These are phyloP conservation scores for Brachypalpus laphriformis DNA, from an alignment of 2,888 invertebrate species.

Conservation along the genomic window DNA sequence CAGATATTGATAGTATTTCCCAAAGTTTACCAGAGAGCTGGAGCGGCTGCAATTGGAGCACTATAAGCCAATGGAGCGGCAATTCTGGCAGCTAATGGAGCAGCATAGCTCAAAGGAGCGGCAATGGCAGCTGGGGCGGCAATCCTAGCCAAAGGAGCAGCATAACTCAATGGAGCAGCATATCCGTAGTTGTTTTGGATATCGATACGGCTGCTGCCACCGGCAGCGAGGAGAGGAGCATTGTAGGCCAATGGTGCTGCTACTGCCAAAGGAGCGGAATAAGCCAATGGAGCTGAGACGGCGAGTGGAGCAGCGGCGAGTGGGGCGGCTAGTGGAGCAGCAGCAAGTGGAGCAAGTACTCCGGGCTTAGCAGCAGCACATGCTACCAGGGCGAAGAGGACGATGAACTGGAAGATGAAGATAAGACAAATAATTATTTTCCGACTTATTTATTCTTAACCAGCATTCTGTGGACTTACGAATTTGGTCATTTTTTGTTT, in stretches of 20 bases:
- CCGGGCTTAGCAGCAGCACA: slow-evolving; percentile 72
- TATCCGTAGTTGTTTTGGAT: slow-evolving; percentile 76
- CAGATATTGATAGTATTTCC: neutral
- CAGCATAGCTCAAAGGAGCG: slow-evolving; percentile 78
- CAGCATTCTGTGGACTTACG: slow-evolving; percentile 41
- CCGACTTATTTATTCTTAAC: neutral
- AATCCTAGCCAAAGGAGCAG: slow-evolving; percentile 83
- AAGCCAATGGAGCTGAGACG: slow-evolving; percentile 74
- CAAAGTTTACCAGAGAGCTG: slow-evolving; percentile 45
- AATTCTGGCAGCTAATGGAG: slow-evolving; percentile 81
- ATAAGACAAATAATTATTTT: neutral
- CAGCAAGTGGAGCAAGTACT: slow-evolving; percentile 41
- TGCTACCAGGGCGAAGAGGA: slow-evolving; percentile 63
- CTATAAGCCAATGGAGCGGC: slow-evolving; percentile 79
- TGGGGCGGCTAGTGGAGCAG: slow-evolving; percentile 31
- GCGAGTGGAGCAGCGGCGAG: slow-evolving; percentile 53
- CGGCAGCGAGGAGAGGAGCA: slow-evolving; percentile 53
- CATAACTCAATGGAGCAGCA: slow-evolving; percentile 85
- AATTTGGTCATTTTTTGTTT: slow-evolving; percentile 66
- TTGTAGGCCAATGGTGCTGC: slow-evolving; percentile 54
- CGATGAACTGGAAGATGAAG: slow-evolving; percentile 48
- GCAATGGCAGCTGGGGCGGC: slow-evolving; percentile 83
- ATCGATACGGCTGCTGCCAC: slow-evolving; percentile 71
- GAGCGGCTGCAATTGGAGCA: slow-evolving; percentile 76
- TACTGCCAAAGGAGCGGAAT: slow-evolving; percentile 76